phyloP scores from a whole-genome alignment of 2,888 invertebrate species.

The Oegoconia quadripuncta region DNA sequence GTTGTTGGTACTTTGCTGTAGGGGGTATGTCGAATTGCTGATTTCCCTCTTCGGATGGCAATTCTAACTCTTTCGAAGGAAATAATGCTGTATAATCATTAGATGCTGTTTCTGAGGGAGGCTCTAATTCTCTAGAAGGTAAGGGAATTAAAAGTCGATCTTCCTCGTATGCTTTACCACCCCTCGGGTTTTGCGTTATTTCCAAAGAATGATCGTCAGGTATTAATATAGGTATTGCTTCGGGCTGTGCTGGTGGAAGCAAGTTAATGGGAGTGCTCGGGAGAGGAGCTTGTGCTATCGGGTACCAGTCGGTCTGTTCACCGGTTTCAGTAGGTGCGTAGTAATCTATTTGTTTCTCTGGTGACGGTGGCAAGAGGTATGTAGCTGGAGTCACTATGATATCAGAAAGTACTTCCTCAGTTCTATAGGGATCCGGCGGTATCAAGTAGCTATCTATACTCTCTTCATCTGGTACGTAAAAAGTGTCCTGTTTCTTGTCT shows the following conservation, averaged over 20 bases:
- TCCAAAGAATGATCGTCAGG: constrained; percentile 23
- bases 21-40: constrained; percentile 30
- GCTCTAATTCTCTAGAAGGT: constrained; percentile 53
- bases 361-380: constrained; percentile 55
- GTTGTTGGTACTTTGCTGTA: constrained; percentile 36
- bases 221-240: constrained; percentile 33
- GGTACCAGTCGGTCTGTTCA: constrained; percentile 65
- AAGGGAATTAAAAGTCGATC: constrained; percentile 31
- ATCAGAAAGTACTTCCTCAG: constrained; percentile 39
- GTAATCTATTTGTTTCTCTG: constrained; percentile 41
- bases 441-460: constrained; percentile 52
- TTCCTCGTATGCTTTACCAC: constrained; percentile 28
- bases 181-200: constrained; percentile 24
- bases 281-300: constrained; percentile 42
- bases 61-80: constrained; percentile 63
- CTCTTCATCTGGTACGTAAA: constrained; percentile 45
- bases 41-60: constrained; percentile 55
- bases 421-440: constrained; percentile 49
- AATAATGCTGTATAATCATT: constrained; percentile 51
- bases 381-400: constrained; percentile 49
- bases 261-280: constrained; percentile 25
- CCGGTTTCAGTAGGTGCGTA: constrained; percentile 44
- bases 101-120: constrained; percentile 53
- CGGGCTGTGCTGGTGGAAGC: constrained; percentile 20
- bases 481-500: constrained; percentile 19